Conservation (phyloP, 1,140 invertebrate genomes). For the Steinernema khuongi region DNA sequence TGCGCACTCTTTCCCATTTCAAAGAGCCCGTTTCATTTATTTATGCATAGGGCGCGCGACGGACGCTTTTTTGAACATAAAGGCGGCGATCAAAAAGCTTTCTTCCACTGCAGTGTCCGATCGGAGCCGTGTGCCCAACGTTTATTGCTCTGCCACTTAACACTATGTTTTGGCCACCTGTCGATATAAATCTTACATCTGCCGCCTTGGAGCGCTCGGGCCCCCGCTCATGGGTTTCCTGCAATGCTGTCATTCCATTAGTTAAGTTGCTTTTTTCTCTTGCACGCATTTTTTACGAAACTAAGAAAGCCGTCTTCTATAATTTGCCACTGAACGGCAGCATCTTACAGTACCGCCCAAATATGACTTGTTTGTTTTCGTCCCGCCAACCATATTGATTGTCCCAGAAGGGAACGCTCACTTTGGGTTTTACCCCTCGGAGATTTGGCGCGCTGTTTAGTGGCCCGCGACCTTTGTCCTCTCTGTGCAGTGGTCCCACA, state of each 20-base stretch:
- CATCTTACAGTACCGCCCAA: not conserved
- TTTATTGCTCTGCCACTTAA: not conserved
- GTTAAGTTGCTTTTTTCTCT: too few species aligned
- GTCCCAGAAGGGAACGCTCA: not conserved
- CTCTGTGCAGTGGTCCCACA: not conserved
- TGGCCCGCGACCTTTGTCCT: slow-evolving; percentile 9
- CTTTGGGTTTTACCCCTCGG: not conserved
- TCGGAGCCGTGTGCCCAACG: not conserved
- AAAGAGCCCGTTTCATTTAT: not conserved
- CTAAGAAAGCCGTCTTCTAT: too few species aligned
- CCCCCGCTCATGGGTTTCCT: too few species aligned
- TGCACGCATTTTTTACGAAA: too few species aligned
- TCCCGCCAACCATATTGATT: not conserved
- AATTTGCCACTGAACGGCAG: not conserved
- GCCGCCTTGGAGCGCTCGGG: not conserved
- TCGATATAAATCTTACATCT: not conserved
- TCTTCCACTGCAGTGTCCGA: not conserved
- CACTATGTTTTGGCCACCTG: not conserved
- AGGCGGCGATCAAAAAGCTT: too few species aligned
- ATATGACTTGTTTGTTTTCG: not conserved
- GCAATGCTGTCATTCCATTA: too few species aligned
- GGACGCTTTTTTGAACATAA: too few species aligned
- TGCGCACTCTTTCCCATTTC: not conserved
- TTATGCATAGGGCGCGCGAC: not conserved
- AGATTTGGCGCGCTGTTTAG: too few species aligned